Conservation (phyloP, 30 jellyfish, hydroid and myxozoan species). For the Turritopsis rubra region DNA sequence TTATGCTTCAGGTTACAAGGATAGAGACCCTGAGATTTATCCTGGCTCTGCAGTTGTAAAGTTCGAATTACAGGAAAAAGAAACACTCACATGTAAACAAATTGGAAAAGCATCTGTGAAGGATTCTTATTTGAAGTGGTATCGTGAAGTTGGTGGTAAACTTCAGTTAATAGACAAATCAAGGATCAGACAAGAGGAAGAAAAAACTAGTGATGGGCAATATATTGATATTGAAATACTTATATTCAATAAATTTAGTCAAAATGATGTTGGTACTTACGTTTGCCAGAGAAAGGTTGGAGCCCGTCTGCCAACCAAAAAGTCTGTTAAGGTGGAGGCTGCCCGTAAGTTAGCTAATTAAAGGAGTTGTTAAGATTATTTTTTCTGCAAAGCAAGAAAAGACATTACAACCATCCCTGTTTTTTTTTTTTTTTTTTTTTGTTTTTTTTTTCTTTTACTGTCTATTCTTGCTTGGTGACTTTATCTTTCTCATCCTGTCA, state of each 20-base stretch:
- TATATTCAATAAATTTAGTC: slow-evolving; percentile 14
- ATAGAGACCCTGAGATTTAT: slow-evolving; percentile 11
- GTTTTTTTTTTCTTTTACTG: too few species aligned
- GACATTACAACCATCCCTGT: too few species aligned
- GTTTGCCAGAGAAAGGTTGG: slow-evolving; percentile 16
- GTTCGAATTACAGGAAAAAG: slow-evolving; percentile 3
- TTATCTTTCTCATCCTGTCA: too few species aligned
- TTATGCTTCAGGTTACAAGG: too few species aligned
- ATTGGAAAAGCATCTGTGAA: neutral
- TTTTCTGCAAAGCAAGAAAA: too few species aligned
- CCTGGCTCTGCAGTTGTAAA: neutral
- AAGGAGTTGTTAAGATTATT: neutral
- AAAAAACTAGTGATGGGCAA: neutral
- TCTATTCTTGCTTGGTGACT: too few species aligned
- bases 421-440: too few species aligned
- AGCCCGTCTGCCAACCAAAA: neutral
- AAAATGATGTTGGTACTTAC: slow-evolving; percentile 22
- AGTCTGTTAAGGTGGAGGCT: slow-evolving; percentile 10
- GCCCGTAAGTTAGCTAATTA: slow-evolving; percentile 3
- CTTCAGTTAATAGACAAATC: neutral
- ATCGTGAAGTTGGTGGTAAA: slow-evolving; percentile 8
- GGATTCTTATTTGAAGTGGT: slow-evolving; percentile 29
- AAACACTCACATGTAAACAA: slow-evolving; percentile 25
- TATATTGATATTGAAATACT: slow-evolving; percentile 13
- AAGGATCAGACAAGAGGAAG: slow-evolving; percentile 1